phyloP scores from a whole-genome alignment of 2,797 vertebrate genomes.

The Leptodactylus fallax region DNA sequence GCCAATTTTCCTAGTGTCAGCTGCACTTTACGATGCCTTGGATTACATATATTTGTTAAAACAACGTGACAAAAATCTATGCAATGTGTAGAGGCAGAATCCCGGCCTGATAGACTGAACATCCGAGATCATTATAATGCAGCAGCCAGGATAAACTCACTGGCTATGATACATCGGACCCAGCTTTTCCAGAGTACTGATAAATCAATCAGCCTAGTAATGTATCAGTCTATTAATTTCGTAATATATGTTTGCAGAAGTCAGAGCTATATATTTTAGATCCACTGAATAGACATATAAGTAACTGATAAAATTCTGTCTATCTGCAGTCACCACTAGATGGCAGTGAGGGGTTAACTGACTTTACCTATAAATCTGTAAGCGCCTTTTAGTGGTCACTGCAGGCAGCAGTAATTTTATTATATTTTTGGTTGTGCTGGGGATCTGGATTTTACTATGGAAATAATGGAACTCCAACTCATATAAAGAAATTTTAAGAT shows the following conservation, averaged over 20 bases:
- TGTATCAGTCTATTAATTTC: neutral
- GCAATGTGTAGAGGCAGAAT: constrained; percentile 14
- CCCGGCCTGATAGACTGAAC: neutral
- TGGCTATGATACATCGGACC: neutral
- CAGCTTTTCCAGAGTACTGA: neutral
- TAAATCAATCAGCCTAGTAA: neutral
- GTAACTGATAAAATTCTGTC: neutral
- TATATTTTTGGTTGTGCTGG: too few species aligned
- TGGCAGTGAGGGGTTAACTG: neutral
- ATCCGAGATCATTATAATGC: constrained; percentile 21
- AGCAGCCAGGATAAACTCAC: neutral
- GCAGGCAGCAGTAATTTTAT: neutral
- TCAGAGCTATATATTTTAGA: neutral
- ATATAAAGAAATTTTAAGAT: too few species aligned
- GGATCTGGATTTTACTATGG: too few species aligned
- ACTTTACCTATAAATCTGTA: neutral
- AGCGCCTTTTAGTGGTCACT: neutral
- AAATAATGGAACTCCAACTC: too few species aligned
- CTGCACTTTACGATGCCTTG: constrained; percentile 50
- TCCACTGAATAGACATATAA: neutral
- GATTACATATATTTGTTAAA: constrained; percentile 58
- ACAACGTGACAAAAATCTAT: constrained; percentile 49
- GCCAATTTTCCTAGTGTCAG: constrained; percentile 54
- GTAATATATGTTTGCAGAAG: neutral
- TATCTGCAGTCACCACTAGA: neutral